These are phyloP conservation scores for Hermatobates lingyangjiaoensis DNA, from an alignment of 1,140 invertebrate species.

Conservation along the genomic window DNA sequence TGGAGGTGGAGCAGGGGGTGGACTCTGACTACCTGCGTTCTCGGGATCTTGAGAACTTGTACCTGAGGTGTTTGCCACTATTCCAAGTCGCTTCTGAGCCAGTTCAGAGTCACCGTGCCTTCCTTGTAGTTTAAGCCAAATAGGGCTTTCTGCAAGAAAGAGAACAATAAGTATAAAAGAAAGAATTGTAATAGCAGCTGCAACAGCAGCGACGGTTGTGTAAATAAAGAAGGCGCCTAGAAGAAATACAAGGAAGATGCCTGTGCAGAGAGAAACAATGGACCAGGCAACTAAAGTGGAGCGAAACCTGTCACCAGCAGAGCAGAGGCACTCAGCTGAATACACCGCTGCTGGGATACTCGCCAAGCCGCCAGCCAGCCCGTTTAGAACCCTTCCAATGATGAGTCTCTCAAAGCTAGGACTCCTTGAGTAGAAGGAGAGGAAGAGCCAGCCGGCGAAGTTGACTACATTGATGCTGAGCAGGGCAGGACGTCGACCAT, in stretches of 20 bases:
- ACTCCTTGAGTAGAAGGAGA: slow-evolving; percentile 20
- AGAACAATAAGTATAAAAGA: slow-evolving; percentile 20
- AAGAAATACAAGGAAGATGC: slow-evolving; percentile 15
- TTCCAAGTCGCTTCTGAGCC: slow-evolving; percentile 13
- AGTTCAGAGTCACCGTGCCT: slow-evolving; percentile 16
- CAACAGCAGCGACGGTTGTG: slow-evolving; percentile 27
- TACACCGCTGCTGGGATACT: slow-evolving; percentile 20
- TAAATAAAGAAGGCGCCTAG: slow-evolving; percentile 26
- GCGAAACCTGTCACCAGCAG: slow-evolving; percentile 23
- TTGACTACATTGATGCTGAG: slow-evolving; percentile 29
- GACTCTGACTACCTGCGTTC: neutral
- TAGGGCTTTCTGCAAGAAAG: slow-evolving; percentile 32
- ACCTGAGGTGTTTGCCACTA: slow-evolving; percentile 1
- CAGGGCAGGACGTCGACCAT: slow-evolving; percentile 36
- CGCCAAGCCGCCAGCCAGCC: slow-evolving; percentile 19
- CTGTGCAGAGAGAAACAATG: slow-evolving; percentile 20
- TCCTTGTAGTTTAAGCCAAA: slow-evolving; percentile 25
- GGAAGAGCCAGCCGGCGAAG: slow-evolving; percentile 32
- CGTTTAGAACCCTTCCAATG: slow-evolving; percentile 30
- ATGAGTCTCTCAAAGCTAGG: slow-evolving; percentile 21
- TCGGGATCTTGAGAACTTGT: slow-evolving; percentile 1
- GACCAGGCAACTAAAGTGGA: slow-evolving; percentile 13
- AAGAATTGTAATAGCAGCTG: slow-evolving; percentile 21
- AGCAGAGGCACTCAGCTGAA: slow-evolving; percentile 26
- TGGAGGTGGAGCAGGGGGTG: neutral